These are phyloP conservation scores for Crotophaga sulcirostris DNA, from an alignment of 2,113 vertebrate genomes.

Conservation along the genomic window DNA sequence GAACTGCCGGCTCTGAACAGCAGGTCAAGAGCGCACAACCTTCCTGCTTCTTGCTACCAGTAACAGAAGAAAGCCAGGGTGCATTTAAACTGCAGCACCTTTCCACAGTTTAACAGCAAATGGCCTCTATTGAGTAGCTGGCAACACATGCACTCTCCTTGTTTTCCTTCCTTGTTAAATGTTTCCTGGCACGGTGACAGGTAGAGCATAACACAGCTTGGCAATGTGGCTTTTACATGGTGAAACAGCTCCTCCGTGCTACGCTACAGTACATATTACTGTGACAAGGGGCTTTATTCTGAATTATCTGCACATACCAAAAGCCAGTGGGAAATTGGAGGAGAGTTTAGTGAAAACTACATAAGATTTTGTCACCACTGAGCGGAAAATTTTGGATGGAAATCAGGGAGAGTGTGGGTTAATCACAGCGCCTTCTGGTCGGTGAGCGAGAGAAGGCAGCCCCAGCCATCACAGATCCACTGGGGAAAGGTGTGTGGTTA, in stretches of 20 bases:
- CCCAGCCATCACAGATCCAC: conserved; percentile 41
- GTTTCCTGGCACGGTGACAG: conserved; percentile 65
- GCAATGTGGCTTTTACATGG: conserved; percentile 64
- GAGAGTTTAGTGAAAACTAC: conserved; percentile 51
- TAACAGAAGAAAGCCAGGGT: conserved; percentile 35
- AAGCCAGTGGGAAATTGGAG: conserved; percentile 60
- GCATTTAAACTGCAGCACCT: conserved; percentile 58
- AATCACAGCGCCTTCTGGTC: conserved; percentile 37
- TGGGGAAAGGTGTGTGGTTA: conserved; percentile 35
- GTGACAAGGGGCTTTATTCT: conserved; percentile 60
- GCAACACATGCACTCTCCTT: conserved; percentile 39
- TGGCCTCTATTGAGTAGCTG: conserved; percentile 62
- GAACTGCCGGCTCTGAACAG: background rate
- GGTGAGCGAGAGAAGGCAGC: background rate
- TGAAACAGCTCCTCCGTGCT: conserved; percentile 41
- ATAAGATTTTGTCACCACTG: conserved; percentile 4
- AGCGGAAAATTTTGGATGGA: conserved; percentile 54
- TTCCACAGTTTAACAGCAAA: conserved; percentile 66
- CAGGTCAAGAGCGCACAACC: background rate
- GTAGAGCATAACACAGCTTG: conserved; percentile 66
- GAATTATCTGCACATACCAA: conserved; percentile 57
- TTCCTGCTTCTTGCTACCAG: conserved; percentile 45
- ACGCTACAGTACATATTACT: conserved; percentile 59
- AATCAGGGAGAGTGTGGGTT: conserved; percentile 9
- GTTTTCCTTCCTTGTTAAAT: conserved; percentile 34